Evolutionary conservation across 2,888 invertebrate genomes (phyloP).

Genomic region (Melanostoma scalare): DNA sequence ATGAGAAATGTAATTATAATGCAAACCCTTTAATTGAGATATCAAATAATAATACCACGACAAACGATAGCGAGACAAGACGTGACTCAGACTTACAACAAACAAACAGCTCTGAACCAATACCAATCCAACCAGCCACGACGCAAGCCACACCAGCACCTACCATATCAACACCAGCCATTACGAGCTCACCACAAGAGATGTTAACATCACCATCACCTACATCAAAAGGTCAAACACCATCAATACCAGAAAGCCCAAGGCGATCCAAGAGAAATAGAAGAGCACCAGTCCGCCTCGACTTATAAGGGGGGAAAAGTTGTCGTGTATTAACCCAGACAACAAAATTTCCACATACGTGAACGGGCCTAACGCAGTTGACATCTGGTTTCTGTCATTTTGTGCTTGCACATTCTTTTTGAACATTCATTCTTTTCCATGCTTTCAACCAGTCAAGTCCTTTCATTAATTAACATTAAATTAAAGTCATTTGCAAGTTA

Average conservation of each 20-base stretch:
- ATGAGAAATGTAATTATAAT: not conserved
- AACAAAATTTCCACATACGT: no score
- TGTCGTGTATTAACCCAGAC: no score
- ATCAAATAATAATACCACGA: conserved; percentile 3
- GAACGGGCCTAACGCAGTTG: no score
- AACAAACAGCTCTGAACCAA: not conserved
- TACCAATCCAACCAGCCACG: not conserved
- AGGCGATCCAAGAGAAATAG: not conserved
- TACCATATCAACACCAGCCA: not conserved
- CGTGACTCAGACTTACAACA: no score
- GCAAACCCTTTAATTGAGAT: not conserved
- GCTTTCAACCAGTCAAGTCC: no score
- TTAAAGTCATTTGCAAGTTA: no score
- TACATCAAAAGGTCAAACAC: not conserved
- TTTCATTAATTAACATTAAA: no score
- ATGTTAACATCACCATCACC: not conserved
- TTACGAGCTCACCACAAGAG: not conserved
- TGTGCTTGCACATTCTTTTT: no score
- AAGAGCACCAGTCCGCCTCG: not conserved
- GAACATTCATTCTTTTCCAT: no score
- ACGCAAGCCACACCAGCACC: not conserved
- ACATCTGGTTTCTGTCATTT: no score
- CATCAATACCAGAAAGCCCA: not conserved
- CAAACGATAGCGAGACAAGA: not conserved
- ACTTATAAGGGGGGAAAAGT: conserved; percentile 4